These are phyloP conservation scores for Lasaia peninsularis DNA, from an alignment of 1,140 invertebrate genomes.

Conservation along the genomic window DNA sequence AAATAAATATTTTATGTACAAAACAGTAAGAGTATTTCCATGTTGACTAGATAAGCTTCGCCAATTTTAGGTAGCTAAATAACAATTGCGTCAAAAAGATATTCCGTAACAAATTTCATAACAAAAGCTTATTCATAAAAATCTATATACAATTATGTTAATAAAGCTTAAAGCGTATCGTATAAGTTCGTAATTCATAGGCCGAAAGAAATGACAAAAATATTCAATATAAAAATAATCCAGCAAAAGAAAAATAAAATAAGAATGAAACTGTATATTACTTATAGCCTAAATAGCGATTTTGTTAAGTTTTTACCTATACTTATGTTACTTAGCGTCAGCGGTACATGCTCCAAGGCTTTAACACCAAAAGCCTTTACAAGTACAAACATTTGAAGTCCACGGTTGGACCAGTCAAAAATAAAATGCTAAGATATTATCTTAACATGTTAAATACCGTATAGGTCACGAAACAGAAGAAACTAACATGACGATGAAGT, in stretches of 20 bases:
- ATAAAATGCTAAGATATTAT: background rate
- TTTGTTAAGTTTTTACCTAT: slow-evolving; percentile 16
- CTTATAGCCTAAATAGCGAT: slow-evolving; percentile 1
- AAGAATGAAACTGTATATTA: background rate
- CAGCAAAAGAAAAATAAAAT: background rate
- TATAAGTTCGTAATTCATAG: slow-evolving; percentile 44
- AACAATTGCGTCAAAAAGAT: slow-evolving; percentile 4
- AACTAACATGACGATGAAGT: background rate
- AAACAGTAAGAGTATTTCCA: slow-evolving; percentile 53
- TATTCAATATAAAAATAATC: background rate
- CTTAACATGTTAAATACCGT: background rate
- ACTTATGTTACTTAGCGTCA: slow-evolving; percentile 3
- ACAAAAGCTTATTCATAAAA: slow-evolving; percentile 7
- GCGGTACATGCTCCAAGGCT: slow-evolving; percentile 66
- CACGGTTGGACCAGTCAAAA: slow-evolving; percentile 17
- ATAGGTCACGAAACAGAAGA: background rate
- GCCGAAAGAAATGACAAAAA: slow-evolving; percentile 31
- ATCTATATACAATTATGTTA: slow-evolving; percentile 43
- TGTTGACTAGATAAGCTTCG: slow-evolving; percentile 59
- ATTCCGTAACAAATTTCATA: slow-evolving; percentile 13
- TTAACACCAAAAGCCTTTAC: slow-evolving; percentile 71
- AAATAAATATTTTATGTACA: slow-evolving; percentile 67
- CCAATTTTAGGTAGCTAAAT: slow-evolving; percentile 50
- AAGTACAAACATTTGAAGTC: slow-evolving; percentile 51
- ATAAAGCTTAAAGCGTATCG: slow-evolving; percentile 48